Percentiles rank a stretch among this genome's conserved stretches.
phyloP scores from a whole-genome alignment of 2,888 invertebrate species.

The Aporophyla lueneburgensis region DNA sequence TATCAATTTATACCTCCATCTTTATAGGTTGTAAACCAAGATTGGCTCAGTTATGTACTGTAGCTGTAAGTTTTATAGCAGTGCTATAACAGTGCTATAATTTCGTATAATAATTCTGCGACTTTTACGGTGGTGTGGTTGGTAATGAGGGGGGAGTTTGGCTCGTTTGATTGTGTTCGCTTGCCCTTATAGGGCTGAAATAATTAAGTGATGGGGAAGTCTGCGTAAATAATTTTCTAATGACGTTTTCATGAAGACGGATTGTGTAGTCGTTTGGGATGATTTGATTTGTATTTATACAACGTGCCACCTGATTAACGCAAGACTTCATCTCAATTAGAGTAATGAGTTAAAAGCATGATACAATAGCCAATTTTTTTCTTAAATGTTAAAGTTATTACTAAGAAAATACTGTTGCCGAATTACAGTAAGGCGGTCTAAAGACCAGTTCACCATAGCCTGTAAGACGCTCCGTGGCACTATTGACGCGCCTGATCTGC shows the following conservation, averaged over 20 bases:
- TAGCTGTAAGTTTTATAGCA: conserved; percentile 69
- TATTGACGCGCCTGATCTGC: too few species aligned
- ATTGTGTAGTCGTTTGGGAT: not conserved
- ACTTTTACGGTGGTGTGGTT: conserved; percentile 53
- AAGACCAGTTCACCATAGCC: too few species aligned
- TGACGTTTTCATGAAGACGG: not conserved
- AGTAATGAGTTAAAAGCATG: too few species aligned
- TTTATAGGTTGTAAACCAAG: conserved; percentile 68
- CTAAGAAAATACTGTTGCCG: too few species aligned
- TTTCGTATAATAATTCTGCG: conserved; percentile 56
- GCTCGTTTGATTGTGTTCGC: conserved; percentile 25
- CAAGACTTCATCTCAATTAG: too few species aligned
- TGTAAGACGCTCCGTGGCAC: too few species aligned
- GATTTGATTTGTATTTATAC: not conserved
- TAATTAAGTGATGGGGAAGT: conserved; percentile 16
- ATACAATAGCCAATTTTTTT: too few species aligned
- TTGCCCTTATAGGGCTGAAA: conserved; percentile 12
- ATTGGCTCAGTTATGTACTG: conserved; percentile 68
- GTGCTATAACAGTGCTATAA: conserved; percentile 67
- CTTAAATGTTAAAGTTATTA: too few species aligned
- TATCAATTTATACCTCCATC: conserved; percentile 69
- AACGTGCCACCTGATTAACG: too few species aligned
- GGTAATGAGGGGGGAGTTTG: conserved; percentile 52
- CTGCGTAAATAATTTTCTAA: conserved; percentile 14
- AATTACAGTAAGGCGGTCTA: too few species aligned